Base-by-base conservation (phyloP, 1,140 invertebrate genomes). In the Listronotus bonariensis region DNA sequence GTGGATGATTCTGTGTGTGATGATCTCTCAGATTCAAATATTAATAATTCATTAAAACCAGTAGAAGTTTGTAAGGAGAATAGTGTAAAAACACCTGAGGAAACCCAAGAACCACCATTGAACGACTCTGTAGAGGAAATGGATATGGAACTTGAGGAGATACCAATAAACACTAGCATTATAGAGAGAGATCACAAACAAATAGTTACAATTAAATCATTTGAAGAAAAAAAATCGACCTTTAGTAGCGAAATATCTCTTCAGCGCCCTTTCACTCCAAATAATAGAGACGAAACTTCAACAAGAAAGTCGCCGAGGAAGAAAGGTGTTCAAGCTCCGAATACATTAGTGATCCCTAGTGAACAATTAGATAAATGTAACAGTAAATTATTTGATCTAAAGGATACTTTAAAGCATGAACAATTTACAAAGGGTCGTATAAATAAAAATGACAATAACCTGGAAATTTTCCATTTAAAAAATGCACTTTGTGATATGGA, bases 71-170 rank as follows among this genome's bases (percentile, higher is more conserved):
- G 20, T 12, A 48, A 66, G 54, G 26, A 31, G 3, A 36, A 49
- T 31, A 0, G 14, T 38, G 17, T 17, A 8, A 15, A 67, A 56
- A 14, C 10, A 5, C 10, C 53, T 36, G 7, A 41, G 15, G 10
- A 31, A 10, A 15, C n/a, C 31, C 48, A 15, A 11, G 42, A 46
- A 36, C 10, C 32, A 9, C 14, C 45, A 12, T 46, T 70, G 31
- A 60, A 70, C 42, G 65, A 55, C 43, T 68, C 69, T n/a, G 65
- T 68, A 6, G 65, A 70, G 38, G 69, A 70, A 68, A 70, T 70
- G 65, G 69, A 70, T 36, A 70, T 70, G 69, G 69, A 70, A 54
- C 36, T 70, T n/a, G 69, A 70, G 26, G 65, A 70, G 31, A 70
- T 67, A 42, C 66, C 69, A 3, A 53, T 68, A 5, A 65, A 52